Base-by-base conservation (phyloP, 2,113 vertebrate genomes). In the Spea bombifrons region DNA sequence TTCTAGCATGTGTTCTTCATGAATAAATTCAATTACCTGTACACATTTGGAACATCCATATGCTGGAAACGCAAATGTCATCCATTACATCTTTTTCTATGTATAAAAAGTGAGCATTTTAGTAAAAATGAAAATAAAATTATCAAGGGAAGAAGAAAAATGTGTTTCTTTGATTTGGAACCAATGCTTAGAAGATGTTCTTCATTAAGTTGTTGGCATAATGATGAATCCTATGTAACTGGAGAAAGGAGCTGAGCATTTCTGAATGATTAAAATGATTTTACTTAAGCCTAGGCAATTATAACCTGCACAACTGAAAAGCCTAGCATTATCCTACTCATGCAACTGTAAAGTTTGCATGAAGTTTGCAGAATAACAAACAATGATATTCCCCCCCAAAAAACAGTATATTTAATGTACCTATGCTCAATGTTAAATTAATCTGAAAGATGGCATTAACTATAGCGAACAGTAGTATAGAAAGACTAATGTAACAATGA, bases 191-290 rank as follows among this genome's bases (percentile, higher is more conserved):
- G 75, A 69, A 77, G 75, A 77, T 77, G 75, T 70, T 77, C 57
- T 67, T 77, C 67, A 77, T 77, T 77, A 77, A 64, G 44, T 77
- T 15, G 12, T 63, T 76, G 75, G 66, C 67, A 45, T 77, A 77
- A 77, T 77, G 75, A 77, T 63, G 75, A 70, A 49, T 63, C 75
- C 75, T 77, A 77, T 77, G 75, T 77, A 77, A 77, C 67, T 47
- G 44, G 75, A 77, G 75, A 77, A 77, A 77, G 66, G 66, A n/a
- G 16, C 63, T 30, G 45, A n/a, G 55, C 66, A 77, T 77, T 77
- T 43, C 66, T 13, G 57, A 55, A 70, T 77, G 75, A 77, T 77
- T 77, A 77, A 69, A 71, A 77, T 77, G 66, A 70, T 71, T 77
- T 55, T 50, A 77, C 66, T 59, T 77, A 77, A 77, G 75, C 75